Evolutionary conservation across 92 coral and sea anemone genomes (phyloP), one percentile per base, ranked within the genome.

Genomic region (Epizoanthus ramosus): DNA sequence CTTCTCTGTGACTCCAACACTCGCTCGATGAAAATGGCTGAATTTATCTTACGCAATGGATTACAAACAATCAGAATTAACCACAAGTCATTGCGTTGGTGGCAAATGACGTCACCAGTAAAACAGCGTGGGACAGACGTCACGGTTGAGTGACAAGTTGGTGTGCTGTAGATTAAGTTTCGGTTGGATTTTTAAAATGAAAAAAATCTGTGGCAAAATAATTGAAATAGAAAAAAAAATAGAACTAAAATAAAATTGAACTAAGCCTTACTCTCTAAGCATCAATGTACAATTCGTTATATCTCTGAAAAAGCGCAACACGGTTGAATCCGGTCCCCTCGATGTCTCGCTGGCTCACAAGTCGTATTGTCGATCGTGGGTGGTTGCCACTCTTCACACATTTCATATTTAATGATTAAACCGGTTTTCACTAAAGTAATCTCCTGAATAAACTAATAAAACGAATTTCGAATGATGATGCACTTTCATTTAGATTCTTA

Each of bases 11-110:
- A 43, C 74, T 54, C 74, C 57, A 24, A 53, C 8, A 43, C 35
- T 71, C 56, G 75, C 75, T 71, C 33, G 75, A 71, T 71, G 56
- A 71, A 71, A 47, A 71, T 24, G 75, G 75, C 57, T 57, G 75
- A 71, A 71, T 71, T 45, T 71, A 8, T 43, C 21, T 71, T 71
- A 45, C 57, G 75, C 75, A 71, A 71, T 22, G 57, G 57, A 71
- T 45, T 71, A 71, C 41, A 41, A 67, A 14, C 47, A 53, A 41
- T 23, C 56, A 71, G 45, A 47, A 71, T 71, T 71, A 17, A 67
- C 72, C 72, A 67, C 72, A 67, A 67, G 75, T 47, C 57, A 71
- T 71, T 45, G 75, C 75, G 75, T 71, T 22, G 57, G 75, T 41
- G 75, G n/a, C 54, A 24, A 71, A 45, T 71, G 75, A 71, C 75